Evolutionary conservation across 1,140 invertebrate species (phyloP).

Genomic region (Atta colombica): DNA sequence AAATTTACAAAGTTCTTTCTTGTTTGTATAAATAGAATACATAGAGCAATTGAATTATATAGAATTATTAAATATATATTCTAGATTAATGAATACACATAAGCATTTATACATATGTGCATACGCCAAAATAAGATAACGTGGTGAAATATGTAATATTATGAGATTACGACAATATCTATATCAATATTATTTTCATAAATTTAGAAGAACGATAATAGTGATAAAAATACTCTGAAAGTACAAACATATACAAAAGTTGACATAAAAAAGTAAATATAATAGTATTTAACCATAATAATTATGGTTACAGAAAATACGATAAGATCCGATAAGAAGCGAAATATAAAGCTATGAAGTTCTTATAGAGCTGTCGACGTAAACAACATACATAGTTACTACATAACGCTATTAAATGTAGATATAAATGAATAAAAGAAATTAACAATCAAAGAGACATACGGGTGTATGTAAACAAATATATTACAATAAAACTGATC

Average conservation of each 20-base stretch:
- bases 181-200: background rate
- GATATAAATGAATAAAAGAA: background rate
- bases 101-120: background rate
- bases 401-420: background rate
- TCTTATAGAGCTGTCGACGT: background rate
- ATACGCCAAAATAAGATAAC: background rate
- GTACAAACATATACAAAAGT: background rate
- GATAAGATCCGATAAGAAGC: background rate
- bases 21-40: background rate
- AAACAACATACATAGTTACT: background rate
- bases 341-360: background rate
- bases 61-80: background rate
- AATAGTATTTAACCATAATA: background rate
- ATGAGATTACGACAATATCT: background rate
- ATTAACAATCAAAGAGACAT: background rate
- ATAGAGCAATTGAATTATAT: background rate
- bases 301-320: background rate
- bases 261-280: background rate
- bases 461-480: background rate
- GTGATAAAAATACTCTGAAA: slow-evolving; percentile 1
- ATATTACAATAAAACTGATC: background rate
- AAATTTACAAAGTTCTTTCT: background rate
- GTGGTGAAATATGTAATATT: background rate
- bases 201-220: background rate
- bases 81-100: background rate